Evolutionary conservation across 2,888 invertebrate genomes (phyloP).

Genomic region (Emesis furor): DNA sequence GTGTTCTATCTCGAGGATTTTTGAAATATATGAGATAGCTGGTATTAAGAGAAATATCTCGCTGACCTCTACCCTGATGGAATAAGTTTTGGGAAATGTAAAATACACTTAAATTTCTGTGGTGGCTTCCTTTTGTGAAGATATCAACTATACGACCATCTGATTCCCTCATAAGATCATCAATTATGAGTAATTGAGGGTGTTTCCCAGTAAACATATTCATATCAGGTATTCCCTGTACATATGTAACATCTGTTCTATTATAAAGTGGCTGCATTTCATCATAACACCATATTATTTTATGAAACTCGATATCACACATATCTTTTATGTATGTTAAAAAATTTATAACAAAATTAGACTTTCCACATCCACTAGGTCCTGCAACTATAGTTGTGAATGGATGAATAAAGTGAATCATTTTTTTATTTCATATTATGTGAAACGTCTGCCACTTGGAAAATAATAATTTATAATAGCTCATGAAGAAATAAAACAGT

Average conservation of each 20-base stretch:
- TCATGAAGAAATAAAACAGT: background rate
- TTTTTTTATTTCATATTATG: constrained; percentile 17
- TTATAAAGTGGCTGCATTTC: constrained; percentile 69
- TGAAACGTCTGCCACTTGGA: background rate
- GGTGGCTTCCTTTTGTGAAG: constrained; percentile 36
- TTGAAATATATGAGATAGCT: constrained; percentile 20
- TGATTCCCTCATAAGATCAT: constrained; percentile 77
- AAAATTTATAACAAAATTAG: constrained; percentile 57
- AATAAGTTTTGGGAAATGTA: constrained; percentile 29
- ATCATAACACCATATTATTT: constrained; percentile 60
- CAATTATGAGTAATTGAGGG: constrained; percentile 72
- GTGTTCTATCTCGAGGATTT: constrained; percentile 26
- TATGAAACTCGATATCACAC: constrained; percentile 42
- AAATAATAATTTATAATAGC: background rate
- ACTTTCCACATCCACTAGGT: constrained; percentile 74
- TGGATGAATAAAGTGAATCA: constrained; percentile 62
- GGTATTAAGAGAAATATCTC: constrained; percentile 11
- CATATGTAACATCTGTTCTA: constrained; percentile 66
- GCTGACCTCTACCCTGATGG: constrained; percentile 16
- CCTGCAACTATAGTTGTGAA: constrained; percentile 61
- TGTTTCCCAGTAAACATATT: constrained; percentile 73
- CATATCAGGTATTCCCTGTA: constrained; percentile 75
- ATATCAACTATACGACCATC: constrained; percentile 71
- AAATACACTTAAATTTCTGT: constrained; percentile 36
- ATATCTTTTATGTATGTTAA: constrained; percentile 42